These are phyloP conservation scores for Ectropis grisescens DNA, from an alignment of 1,140 invertebrate species.

Conservation along the genomic window DNA sequence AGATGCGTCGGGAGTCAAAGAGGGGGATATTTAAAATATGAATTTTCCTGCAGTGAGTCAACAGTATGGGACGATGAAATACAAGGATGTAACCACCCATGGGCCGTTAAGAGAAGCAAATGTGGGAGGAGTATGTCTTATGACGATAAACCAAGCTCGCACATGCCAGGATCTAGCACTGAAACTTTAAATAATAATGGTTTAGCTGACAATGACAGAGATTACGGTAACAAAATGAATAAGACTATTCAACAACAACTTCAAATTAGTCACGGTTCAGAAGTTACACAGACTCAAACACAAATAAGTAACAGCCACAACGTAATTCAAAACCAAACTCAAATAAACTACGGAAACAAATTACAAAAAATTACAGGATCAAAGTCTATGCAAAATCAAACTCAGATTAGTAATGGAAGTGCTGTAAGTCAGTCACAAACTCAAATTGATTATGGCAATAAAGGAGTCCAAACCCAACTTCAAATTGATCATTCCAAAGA, in stretches of 20 bases:
- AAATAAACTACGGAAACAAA: constrained; percentile 21
- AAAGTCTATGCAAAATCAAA: constrained; percentile 15
- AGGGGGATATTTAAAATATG: constrained; percentile 73
- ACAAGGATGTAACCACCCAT: constrained; percentile 77
- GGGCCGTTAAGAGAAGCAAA: constrained; percentile 63
- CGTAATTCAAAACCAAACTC: constrained; percentile 20
- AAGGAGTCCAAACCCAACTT: constrained; percentile 17
- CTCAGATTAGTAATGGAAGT: constrained; percentile 14
- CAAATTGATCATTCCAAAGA: constrained; percentile 7
- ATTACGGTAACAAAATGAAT: neutral
- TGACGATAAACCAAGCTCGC: too few relatives aligned
- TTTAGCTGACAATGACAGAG: too few relatives aligned
- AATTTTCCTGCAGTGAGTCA: constrained; percentile 78
- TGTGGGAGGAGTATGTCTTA: constrained; percentile 22
- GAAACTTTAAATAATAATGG: too few relatives aligned
- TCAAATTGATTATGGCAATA: constrained; percentile 13
- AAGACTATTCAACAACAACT: constrained; percentile 17
- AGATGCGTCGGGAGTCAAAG: constrained; percentile 78
- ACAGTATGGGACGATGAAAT: constrained; percentile 80
- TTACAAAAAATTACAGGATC: constrained; percentile 7
- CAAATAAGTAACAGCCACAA: constrained; percentile 17
- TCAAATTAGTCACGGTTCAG: constrained; percentile 18
- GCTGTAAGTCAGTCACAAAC: constrained; percentile 17
- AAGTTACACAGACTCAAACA: constrained; percentile 19
- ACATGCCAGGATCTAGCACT: too few relatives aligned